phyloP scores from a whole-genome alignment of 2,113 vertebrate species.

The Falcunculus frontatus region DNA sequence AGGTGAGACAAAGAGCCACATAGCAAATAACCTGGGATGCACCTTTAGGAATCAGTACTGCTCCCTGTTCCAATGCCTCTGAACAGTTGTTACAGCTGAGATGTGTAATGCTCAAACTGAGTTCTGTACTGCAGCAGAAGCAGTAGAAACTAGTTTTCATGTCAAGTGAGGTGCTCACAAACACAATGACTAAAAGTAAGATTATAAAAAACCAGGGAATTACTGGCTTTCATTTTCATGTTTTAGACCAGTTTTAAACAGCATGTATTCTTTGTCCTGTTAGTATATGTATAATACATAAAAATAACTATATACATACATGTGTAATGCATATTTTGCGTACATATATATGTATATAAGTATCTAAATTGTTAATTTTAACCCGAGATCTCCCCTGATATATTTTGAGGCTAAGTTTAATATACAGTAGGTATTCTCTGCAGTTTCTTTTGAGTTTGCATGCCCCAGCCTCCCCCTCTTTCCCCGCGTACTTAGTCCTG shows the following conservation, averaged over 20 bases:
- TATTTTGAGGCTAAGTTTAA: not conserved
- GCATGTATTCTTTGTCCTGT: not conserved
- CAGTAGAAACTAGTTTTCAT: not conserved
- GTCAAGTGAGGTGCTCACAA: not conserved
- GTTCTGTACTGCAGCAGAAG: not conserved
- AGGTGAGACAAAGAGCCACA: not conserved
- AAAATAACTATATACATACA: not conserved
- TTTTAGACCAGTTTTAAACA: not conserved
- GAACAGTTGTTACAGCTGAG: not conserved
- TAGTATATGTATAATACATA: not conserved
- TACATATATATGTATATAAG: too few relatives aligned
- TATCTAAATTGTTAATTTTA: not conserved
- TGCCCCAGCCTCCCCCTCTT: too few relatives aligned
- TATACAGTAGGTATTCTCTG: not conserved
- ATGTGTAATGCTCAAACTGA: fast-evolving
- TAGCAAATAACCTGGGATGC: not conserved
- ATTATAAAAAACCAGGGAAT: not conserved
- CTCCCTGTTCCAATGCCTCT: not conserved
- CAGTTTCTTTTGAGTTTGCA: not conserved
- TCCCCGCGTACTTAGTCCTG: not conserved
- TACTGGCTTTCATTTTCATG: not conserved
- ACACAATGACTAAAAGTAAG: not conserved
- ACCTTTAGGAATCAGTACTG: not conserved
- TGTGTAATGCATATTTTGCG: not conserved
- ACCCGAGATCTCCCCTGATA: not conserved